Conservation (phyloP, 2,113 vertebrate genomes). For the Sialia sialis region DNA sequence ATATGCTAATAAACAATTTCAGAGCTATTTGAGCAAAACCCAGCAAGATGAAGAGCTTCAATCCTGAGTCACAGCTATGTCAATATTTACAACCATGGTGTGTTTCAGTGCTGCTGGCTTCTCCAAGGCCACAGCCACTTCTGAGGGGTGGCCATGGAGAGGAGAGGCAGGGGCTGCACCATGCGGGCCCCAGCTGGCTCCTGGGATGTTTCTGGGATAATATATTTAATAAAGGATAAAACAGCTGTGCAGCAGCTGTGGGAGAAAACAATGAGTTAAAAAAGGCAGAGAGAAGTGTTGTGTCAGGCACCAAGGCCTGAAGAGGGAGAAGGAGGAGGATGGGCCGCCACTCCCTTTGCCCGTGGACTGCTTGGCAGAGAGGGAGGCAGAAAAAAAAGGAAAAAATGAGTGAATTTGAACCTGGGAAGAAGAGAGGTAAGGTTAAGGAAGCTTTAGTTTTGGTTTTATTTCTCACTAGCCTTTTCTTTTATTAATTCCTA, state of each 20-base stretch:
- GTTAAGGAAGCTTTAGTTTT: not conserved
- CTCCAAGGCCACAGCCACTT: not conserved
- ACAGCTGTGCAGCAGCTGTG: not conserved
- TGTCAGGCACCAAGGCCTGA: not conserved
- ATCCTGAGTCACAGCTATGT: not conserved
- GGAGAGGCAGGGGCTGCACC: not conserved
- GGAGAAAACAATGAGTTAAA: not conserved
- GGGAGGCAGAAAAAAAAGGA: not conserved
- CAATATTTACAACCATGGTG: not conserved
- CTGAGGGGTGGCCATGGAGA: not conserved
- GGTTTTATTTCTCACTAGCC: not conserved
- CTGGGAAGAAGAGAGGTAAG: not conserved
- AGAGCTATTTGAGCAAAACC: not conserved
- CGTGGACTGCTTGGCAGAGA: rapidly evolving
- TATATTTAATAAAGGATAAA: not conserved
- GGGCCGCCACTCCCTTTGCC: rapidly evolving
- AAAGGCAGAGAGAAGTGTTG: not conserved
- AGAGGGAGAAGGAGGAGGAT: not conserved
- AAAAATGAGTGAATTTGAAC: not conserved
- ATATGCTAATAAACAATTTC: not conserved
- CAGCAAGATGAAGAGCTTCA: not conserved
- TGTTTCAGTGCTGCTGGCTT: not conserved
- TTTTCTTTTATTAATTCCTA: not conserved
- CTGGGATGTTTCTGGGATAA: not conserved
- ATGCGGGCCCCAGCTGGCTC: rapidly evolving